These are phyloP conservation scores for Oryzias dopingdopingensis DNA, from an alignment of 2,797 vertebrate species.

Conservation along the genomic window DNA sequence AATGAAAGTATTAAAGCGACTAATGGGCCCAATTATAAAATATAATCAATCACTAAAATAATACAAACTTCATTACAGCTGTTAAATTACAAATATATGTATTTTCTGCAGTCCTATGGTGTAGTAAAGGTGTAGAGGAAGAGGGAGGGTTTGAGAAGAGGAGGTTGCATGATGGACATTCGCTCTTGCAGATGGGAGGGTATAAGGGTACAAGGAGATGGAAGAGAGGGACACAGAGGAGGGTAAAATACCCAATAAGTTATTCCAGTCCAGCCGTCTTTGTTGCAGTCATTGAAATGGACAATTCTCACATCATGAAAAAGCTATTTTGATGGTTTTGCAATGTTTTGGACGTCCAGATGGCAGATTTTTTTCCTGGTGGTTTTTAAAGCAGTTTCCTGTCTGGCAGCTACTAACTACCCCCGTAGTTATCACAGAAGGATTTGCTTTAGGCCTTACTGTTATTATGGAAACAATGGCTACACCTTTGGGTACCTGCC, in stretches of 20 bases:
- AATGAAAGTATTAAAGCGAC: conserved; percentile 19
- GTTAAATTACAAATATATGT: too few species aligned
- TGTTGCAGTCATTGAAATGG: conserved; percentile 1
- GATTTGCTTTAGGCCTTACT: conserved; percentile 82
- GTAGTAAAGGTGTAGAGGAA: conserved; percentile 5
- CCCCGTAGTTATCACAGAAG: conserved; percentile 78
- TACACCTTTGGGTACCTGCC: conserved; percentile 59
- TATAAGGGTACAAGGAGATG: conserved; percentile 43
- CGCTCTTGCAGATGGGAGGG: conserved; percentile 56
- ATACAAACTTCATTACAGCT: not conserved
- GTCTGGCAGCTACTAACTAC: conserved; percentile 66
- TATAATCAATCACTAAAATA: conserved; percentile 18
- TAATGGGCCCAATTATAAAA: conserved; percentile 9
- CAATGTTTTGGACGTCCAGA: conserved; percentile 42
- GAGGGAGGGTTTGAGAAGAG: conserved; percentile 28
- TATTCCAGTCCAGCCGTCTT: conserved; percentile 31
- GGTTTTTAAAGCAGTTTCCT: conserved; percentile 45
- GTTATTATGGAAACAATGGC: conserved; percentile 72
- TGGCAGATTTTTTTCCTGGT: conserved; percentile 45
- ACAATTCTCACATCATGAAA: conserved; percentile 1
- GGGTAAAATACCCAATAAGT: conserved; percentile 33
- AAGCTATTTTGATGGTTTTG: not conserved
- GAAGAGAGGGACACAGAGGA: conserved; percentile 33
- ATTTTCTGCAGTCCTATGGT: too few species aligned
- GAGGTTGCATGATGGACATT: conserved; percentile 59